Conservation (phyloP, 2,113 vertebrate species). For the Saimiri boliviensis region DNA sequence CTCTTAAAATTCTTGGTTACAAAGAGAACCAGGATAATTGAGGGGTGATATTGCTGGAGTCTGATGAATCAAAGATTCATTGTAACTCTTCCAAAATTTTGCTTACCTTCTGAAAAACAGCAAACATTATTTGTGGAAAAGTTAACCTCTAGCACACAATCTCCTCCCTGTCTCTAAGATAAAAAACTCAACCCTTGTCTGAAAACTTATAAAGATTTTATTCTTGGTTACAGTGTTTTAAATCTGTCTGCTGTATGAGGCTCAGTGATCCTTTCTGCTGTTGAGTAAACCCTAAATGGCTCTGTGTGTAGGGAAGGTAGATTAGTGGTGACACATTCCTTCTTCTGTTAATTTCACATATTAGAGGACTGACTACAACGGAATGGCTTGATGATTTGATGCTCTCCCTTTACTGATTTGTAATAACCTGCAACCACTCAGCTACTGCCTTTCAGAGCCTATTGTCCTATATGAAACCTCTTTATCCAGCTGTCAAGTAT, state of each 20-base stretch:
- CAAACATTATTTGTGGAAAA: neutral
- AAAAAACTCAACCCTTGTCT: neutral
- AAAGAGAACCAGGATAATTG: slow-evolving; percentile 15
- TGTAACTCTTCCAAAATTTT: neutral
- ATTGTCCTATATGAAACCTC: neutral
- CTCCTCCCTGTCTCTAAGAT: neutral
- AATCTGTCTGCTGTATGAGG: neutral
- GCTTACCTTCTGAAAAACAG: neutral
- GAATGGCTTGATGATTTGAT: neutral
- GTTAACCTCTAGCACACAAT: neutral
- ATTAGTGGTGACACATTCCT: neutral
- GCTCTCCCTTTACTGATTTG: neutral
- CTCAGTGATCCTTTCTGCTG: neutral
- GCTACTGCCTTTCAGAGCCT: neutral
- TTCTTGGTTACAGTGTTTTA: neutral
- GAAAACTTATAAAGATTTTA: neutral
- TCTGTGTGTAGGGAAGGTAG: neutral
- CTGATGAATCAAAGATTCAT: neutral
- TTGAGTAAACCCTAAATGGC: neutral
- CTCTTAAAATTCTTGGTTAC: slow-evolving; percentile 21
- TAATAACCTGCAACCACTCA: neutral
- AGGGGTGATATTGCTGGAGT: neutral
- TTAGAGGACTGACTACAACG: neutral
- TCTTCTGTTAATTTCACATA: slow-evolving; percentile 32
- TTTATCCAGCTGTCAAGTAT: neutral